Base-by-base conservation (phyloP, 92 coral and sea anemone species). In the Virgularia gustaviana region DNA sequence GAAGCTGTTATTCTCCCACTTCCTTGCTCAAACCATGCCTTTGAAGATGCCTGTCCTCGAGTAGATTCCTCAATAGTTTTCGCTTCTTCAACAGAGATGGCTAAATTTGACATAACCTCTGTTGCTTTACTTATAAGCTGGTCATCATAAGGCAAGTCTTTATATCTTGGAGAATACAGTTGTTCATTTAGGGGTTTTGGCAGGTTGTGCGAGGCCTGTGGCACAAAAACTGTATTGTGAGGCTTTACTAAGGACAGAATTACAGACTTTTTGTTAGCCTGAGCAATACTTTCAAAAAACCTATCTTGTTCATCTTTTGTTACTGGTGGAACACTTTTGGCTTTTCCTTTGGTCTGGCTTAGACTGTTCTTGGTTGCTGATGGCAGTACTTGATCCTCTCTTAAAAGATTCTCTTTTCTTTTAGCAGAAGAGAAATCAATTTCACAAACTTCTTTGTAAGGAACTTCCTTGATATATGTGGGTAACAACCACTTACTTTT, bases 371-470 rank as follows among this genome's bases (percentile, higher is more conserved):
- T 2, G n/a, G 22, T 4, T 16, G 71, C 71, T 1, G 31, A 24
- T 6, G 44, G 36, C 47, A 44, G 33, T 49, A 63, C 36, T 37
- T 63, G 36, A 19, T 63, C 7, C 43, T 54, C 36, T 27, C 65
- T 62, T 55, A 55, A 36, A 54, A 51, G 29, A 19, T 41, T 54
- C 15, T 71, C 1, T 55, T 54, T 60, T 36, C 18, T 83, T 70
- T 83, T 82, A 1, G 87, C 75, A 6, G 90, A 86, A 35, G 83
- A 49, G 56, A 86, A 77, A 41, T 78, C 84, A 35, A 79, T 72
- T 55, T 86, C 87, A 49, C 79, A 39, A 37, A 86, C 79, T 45
- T 75, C 62, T 19, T 49, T 16, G 58, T 77, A 71, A 20, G 86
- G 83, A 52, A 86, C 70, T 28, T 78, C 64, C 30, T 71, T 82